Percentiles rank a stretch among this genome's conserved stretches.
phyloP scores from a whole-genome alignment of 2,888 invertebrate species.

The Ptilodon capucinus region DNA sequence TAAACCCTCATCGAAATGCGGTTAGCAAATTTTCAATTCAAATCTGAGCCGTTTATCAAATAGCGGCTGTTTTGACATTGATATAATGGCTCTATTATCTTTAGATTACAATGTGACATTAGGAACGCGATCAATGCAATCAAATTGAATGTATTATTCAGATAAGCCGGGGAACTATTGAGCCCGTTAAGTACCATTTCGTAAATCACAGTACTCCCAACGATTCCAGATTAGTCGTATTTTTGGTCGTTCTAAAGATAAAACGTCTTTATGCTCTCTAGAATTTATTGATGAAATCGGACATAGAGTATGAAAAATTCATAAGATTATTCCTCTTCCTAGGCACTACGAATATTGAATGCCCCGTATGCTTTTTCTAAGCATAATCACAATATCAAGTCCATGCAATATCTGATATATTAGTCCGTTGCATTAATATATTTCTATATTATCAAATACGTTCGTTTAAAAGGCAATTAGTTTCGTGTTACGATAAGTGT shows the following conservation, averaged over 20 bases:
- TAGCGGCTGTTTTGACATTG: conserved; percentile 4
- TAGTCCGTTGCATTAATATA: no score
- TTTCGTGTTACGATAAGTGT: conserved; percentile 3
- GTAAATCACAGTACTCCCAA: neutral
- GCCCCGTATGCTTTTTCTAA: neutral
- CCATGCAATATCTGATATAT: conserved; percentile 6
- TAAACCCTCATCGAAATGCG: conserved; percentile 27
- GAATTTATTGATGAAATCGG: neutral
- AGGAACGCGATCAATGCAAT: neutral
- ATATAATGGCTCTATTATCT: conserved; percentile 5
- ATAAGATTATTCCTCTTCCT: neutral
- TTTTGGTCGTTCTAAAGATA: neutral
- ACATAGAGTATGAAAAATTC: neutral
- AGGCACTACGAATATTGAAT: neutral
- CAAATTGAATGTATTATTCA: neutral
- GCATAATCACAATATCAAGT: neutral
- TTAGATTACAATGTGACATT: neutral
- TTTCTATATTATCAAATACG: conserved; percentile 11
- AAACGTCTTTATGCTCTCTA: neutral
- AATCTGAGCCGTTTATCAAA: conserved; percentile 12
- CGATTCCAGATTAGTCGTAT: neutral
- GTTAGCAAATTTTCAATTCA: conserved; percentile 26
- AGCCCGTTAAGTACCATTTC: neutral
- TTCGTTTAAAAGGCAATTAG: conserved; percentile 5
- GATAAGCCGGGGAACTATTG: neutral